A percentile compares a stretch with the other conserved stretches of the same genome.
phyloP scores from a whole-genome alignment of 1,140 invertebrate species.

The Bombus waltoni region DNA sequence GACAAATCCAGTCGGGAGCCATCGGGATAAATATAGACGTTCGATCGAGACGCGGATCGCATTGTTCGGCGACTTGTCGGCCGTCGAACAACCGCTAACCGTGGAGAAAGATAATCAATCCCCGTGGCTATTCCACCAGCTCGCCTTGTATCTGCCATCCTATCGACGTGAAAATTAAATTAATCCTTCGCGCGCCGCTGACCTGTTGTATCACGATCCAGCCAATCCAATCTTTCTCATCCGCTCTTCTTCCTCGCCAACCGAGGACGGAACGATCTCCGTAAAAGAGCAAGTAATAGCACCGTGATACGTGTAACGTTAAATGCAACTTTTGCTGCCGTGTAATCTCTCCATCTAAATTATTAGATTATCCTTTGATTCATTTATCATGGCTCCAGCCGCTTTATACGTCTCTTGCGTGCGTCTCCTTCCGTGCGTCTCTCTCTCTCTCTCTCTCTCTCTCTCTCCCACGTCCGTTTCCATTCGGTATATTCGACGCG shows the following conservation, averaged over 20 bases:
- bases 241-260: not conserved
- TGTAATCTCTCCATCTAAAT: constrained; percentile 24
- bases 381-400: not conserved
- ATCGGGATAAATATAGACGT: constrained; percentile 63
- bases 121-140: constrained; percentile 24
- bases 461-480: no score
- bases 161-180: constrained; percentile 54
- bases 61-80: constrained; percentile 51
- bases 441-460: not conserved
- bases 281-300: not conserved
- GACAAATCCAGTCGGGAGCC: constrained; percentile 53
- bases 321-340: not conserved
- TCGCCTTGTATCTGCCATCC: constrained; percentile 36
- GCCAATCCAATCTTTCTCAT: not conserved
- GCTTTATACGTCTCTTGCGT: not conserved
- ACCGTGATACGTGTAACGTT: not conserved
- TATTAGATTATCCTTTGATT: constrained; percentile 1
- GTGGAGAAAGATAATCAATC: constrained; percentile 58
- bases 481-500: not conserved
- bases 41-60: constrained; percentile 59
- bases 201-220: constrained; percentile 1
- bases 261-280: not conserved
- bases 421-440: not conserved
- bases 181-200: constrained; percentile 26
- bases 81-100: constrained; percentile 53